Conservation (phyloP, 2,113 vertebrate species). For the Passer domesticus region DNA sequence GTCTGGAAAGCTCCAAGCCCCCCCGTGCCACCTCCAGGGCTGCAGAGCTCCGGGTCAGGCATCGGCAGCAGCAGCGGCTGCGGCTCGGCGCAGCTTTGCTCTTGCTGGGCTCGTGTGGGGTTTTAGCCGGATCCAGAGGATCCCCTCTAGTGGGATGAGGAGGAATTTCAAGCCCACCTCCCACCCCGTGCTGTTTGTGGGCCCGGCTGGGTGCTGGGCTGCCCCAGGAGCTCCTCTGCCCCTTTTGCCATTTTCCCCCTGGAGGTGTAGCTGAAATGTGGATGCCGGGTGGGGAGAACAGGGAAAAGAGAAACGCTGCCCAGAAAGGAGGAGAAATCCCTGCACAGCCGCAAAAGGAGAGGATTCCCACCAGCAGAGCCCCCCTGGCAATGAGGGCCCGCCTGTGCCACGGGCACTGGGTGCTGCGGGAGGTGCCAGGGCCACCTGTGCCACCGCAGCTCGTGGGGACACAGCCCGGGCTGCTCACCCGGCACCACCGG, state of each 20-base stretch:
- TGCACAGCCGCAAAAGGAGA: fast-evolving
- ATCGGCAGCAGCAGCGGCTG: background rate
- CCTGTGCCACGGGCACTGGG: fast-evolving
- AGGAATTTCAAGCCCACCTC: conserved; percentile 51
- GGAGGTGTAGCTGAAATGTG: background rate
- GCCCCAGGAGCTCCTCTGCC: fast-evolving
- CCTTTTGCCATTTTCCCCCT: fast-evolving
- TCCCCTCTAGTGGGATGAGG: conserved; percentile 66
- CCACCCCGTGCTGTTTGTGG: background rate
- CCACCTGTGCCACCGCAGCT: background rate
- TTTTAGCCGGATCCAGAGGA: background rate
- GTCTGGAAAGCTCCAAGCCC: background rate
- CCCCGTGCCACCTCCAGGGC: fast-evolving
- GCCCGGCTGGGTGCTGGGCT: background rate
- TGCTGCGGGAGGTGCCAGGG: background rate
- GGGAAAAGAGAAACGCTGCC: background rate
- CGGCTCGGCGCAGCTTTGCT: background rate
- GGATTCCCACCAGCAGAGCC: background rate
- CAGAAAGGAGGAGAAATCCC: background rate
- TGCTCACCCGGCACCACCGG: background rate
- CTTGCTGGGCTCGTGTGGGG: background rate
- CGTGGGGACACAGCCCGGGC: background rate
- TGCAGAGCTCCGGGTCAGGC: background rate
- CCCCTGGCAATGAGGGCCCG: fast-evolving
- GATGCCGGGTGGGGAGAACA: fast-evolving